phyloP scores from a whole-genome alignment of 2,888 invertebrate species.

The Cheilosia pagana region DNA sequence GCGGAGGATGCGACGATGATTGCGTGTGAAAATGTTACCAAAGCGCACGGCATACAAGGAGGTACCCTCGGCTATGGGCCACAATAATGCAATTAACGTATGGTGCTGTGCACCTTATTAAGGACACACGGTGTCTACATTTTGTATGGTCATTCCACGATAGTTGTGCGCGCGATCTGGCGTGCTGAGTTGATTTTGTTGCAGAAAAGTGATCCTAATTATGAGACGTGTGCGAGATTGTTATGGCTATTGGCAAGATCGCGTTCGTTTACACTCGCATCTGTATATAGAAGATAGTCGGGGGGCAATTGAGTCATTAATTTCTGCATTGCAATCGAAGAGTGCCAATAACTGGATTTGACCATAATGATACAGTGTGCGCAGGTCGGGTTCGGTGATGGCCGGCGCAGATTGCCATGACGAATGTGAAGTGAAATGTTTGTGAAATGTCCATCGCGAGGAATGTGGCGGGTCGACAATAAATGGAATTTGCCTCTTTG shows the following conservation, averaged over 20 bases:
- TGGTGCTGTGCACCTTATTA: conserved; percentile 72
- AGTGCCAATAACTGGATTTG: conserved; percentile 71
- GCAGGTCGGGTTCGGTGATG: conserved; percentile 7
- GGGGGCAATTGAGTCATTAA: conserved; percentile 71
- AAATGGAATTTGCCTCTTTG: conserved; percentile 14
- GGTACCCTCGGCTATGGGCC: background rate
- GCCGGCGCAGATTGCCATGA: conserved; percentile 21
- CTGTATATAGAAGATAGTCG: conserved; percentile 8
- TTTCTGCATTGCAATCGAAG: conserved; percentile 67
- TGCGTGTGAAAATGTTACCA: conserved; percentile 80
- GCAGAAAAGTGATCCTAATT: conserved; percentile 75
- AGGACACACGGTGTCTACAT: conserved; percentile 52
- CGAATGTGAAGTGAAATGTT: conserved; percentile 19
- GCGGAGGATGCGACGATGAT: conserved; percentile 64
- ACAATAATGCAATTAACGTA: conserved; percentile 70
- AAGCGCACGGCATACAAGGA: conserved; percentile 63
- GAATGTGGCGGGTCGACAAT: conserved; percentile 10
- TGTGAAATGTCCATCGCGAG: conserved; percentile 5
- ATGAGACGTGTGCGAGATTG: conserved; percentile 74
- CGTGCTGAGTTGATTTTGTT: conserved; percentile 63
- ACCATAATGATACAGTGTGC: conserved; percentile 54
- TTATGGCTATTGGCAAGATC: conserved; percentile 61
- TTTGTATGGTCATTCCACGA: conserved; percentile 57
- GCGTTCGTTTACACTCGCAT: background rate
- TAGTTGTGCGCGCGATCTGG: conserved; percentile 39